A percentile compares a stretch with the other conserved stretches of the same genome.
phyloP scores from a whole-genome alignment of 2,113 vertebrate genomes.

The Pachypanchax playfairii region DNA sequence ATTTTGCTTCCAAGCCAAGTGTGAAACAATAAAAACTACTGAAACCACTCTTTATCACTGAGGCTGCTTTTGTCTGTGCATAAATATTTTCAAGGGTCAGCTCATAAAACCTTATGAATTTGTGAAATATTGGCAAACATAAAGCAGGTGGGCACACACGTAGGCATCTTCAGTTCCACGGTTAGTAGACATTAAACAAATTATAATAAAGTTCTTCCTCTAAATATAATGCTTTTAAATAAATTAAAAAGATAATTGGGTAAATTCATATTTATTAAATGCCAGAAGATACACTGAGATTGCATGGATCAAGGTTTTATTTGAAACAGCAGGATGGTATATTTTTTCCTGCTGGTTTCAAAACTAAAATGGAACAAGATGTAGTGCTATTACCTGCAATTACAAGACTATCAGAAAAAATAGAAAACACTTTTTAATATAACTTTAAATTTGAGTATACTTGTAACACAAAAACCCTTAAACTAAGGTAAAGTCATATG shows the following conservation, averaged over 20 bases:
- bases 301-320: not conserved
- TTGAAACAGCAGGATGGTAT: not conserved
- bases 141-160: not conserved
- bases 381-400: constrained; percentile 3
- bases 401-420: constrained; percentile 7
- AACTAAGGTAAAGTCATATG: constrained; percentile 50
- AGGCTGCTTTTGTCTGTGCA: constrained; percentile 5
- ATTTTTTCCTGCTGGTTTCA: not conserved
- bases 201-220: too few relatives aligned
- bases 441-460: too few relatives aligned
- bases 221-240: too few relatives aligned
- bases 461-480: constrained; percentile 33
- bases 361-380: constrained; percentile 19
- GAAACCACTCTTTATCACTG: constrained; percentile 7
- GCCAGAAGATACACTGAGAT: not conserved
- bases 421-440: too few relatives aligned
- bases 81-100: not conserved
- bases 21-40: constrained; percentile 14
- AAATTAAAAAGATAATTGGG: too few relatives aligned
- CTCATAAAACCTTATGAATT: constrained; percentile 7
- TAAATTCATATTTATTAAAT: constrained; percentile 1
- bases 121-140: not conserved
- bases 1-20: constrained; percentile 42
- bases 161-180: too few relatives aligned
- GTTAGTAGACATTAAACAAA: too few relatives aligned